Evolutionary conservation across 2,888 invertebrate species (phyloP), one percentile per base, ranked within the genome.

Genomic region (Bibio marci): DNA sequence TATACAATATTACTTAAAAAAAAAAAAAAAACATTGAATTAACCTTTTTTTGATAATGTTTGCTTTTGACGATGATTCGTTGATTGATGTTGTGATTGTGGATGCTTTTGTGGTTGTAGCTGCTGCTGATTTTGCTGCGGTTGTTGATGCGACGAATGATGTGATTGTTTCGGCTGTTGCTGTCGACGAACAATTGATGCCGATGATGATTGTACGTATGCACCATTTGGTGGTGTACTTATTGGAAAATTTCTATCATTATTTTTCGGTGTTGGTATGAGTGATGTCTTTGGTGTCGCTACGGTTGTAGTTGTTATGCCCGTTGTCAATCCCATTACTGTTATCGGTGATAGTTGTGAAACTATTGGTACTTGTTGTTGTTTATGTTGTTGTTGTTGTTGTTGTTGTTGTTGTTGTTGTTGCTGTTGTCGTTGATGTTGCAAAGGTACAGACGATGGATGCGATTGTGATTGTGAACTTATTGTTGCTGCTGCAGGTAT

Each of bases 401-500:
- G 30, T 28, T 47, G 45, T 14, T 44, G 42, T 27, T 46, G 44
- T 25, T 40, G 43, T 17, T 42, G 41, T 28, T 31, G 14, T 38
- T 12, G 38, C 32, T 8, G 15, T 27, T 11, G 13, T 33, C 10
- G 12, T 7, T 34, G 34, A 19, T 34, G 19, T 18, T 19, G 34
- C 10, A 15, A 17, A 13, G 26, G 5, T 36, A 26, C n/a, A 11
- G 26, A 36, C 5, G 37, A 27, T n/a, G 37, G n/a, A 7, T 7
- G 18, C 8, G 14, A 6, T 18, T 28, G 2, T 26, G 36, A 6
- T 18, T 15, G 2, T 26, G 36, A 14, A 3, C 26, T 6, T 10
- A 14, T 14, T 37, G 28, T 13, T 34, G 13, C n/a, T 11, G 30
- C 8, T 5, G 31, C 11, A 30, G 79, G 80, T 54, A 81, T 67